Evolutionary conservation across 2,797 vertebrate genomes (phyloP).

Genomic region (Melanotaenia maccullochi): DNA sequence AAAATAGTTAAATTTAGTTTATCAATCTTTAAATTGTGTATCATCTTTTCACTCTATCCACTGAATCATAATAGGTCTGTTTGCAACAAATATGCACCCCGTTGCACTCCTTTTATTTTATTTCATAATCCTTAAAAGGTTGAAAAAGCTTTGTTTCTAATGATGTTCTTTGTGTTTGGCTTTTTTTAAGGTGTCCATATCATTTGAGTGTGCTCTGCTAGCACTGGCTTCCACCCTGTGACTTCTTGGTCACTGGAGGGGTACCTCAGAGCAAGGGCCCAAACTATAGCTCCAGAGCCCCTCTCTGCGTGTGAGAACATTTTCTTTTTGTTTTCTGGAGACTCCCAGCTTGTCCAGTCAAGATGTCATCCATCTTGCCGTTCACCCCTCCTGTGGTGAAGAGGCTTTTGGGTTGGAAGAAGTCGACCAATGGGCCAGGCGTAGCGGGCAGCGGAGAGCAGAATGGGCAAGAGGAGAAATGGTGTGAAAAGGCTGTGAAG

Average conservation of each 20-base stretch:
- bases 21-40: neutral
- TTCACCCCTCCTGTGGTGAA: conserved; percentile 99
- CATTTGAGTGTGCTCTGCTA: conserved; percentile 46
- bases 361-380: conserved; percentile 97
- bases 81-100: neutral
- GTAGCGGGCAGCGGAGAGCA: conserved; percentile 92
- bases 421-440: conserved; percentile 88
- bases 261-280: conserved; percentile 69
- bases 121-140: neutral
- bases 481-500: conserved; percentile 99
- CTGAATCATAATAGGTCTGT: neutral
- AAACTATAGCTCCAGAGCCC: conserved; percentile 63
- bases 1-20: neutral
- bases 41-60: neutral
- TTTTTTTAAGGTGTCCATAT: conserved; percentile 60
- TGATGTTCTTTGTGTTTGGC: conserved; percentile 45
- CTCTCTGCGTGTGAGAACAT: conserved; percentile 43
- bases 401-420: conserved; percentile 97
- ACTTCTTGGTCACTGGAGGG: conserved; percentile 61
- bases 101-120: neutral
- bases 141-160: conserved; percentile 35
- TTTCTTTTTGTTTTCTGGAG: conserved; percentile 55
- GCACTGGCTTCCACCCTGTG: conserved; percentile 64
- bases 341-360: conserved; percentile 60
- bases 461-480: conserved; percentile 98